phyloP scores from a whole-genome alignment of 2,113 vertebrate genomes.

The Tichodroma muraria region DNA sequence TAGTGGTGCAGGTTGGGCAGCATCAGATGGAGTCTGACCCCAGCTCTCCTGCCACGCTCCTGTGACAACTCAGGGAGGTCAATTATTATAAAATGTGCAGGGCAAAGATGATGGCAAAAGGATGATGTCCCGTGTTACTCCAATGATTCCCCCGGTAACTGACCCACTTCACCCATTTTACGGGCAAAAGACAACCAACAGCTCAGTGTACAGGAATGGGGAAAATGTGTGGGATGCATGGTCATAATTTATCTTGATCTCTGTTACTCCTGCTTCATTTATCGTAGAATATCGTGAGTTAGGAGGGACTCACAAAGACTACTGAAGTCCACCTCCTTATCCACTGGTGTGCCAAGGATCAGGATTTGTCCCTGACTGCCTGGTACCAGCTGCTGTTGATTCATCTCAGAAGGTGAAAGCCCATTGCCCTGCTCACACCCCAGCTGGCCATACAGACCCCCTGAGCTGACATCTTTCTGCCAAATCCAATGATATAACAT shows the following conservation, averaged over 20 bases:
- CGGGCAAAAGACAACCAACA: not conserved
- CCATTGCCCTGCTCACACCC: constrained; percentile 24
- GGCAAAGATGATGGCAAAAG: not conserved
- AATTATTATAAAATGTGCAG: not conserved
- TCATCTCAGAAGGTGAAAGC: not conserved
- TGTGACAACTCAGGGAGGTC: not conserved
- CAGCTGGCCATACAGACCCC: not conserved
- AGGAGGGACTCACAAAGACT: not conserved
- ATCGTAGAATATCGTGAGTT: not conserved
- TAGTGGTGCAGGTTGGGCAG: not conserved
- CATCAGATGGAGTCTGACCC: not conserved
- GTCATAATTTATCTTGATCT: not conserved
- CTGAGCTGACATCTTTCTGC: constrained; percentile 34
- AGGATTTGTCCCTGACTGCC: not conserved
- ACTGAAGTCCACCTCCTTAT: not conserved
- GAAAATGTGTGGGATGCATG: not conserved
- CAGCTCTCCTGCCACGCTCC: not conserved
- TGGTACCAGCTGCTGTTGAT: not conserved
- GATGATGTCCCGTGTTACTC: not conserved
- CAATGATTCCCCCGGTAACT: not conserved
- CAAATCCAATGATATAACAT: constrained; percentile 8
- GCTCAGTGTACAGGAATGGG: not conserved
- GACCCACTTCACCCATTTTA: not conserved
- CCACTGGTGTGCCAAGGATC: not conserved
- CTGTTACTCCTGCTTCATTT: not conserved